phyloP scores from a whole-genome alignment of 2,797 vertebrate species.

The Pempheris klunzingeri region DNA sequence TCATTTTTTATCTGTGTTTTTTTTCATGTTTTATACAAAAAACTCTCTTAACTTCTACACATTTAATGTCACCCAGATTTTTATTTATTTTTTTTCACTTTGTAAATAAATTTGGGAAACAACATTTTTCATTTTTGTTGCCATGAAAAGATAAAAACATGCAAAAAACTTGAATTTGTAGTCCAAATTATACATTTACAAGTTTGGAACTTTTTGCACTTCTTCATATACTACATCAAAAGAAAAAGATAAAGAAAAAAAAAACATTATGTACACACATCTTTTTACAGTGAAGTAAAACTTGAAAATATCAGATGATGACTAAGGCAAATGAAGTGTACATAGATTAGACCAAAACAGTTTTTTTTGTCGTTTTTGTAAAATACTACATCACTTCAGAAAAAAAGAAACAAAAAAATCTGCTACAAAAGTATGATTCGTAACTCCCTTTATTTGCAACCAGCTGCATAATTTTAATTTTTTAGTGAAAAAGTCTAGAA shows the following conservation, averaged over 20 bases:
- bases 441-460: constrained; percentile 97
- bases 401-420: constrained; percentile 82
- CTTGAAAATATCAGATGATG: constrained; percentile 91
- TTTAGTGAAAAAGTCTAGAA: constrained; percentile 94
- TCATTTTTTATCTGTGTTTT: constrained; percentile 63
- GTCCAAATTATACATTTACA: constrained; percentile 98
- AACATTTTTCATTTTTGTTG: constrained; percentile 90
- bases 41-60: constrained; percentile 83
- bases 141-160: constrained; percentile 99
- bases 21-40: constrained; percentile 80
- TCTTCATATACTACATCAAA: constrained; percentile 95
- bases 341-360: constrained; percentile 93
- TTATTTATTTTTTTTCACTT: constrained; percentile 89
- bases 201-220: constrained; percentile 95
- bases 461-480: constrained; percentile 91
- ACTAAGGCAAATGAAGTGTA: constrained; percentile 92
- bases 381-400: constrained; percentile 92
- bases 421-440: constrained; percentile 95
- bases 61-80: constrained; percentile 93
- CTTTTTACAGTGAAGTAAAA: constrained; percentile 97
- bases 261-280: constrained; percentile 99
- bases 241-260: constrained; percentile 71
- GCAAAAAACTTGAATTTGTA: constrained; percentile 96
- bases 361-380: constrained; percentile 86
- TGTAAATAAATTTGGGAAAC: constrained; percentile 95